Percentiles rank a stretch among this genome's conserved stretches.
phyloP scores from a whole-genome alignment of 2,888 invertebrate genomes.

The Lacanobia wlatinum region DNA sequence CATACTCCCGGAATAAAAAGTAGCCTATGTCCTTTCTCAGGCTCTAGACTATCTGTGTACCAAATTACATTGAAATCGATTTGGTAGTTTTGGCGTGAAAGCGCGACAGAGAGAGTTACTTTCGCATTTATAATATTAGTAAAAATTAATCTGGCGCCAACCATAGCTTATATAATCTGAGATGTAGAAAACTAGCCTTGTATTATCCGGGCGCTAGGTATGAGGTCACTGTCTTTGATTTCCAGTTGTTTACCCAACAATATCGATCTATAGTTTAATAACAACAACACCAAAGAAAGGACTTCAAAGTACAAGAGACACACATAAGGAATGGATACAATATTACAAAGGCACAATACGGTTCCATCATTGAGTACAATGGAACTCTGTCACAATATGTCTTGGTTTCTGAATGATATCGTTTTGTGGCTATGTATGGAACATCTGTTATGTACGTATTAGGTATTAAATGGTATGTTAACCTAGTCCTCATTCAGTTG shows the following conservation, averaged over 20 bases:
- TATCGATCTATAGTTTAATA: conserved; percentile 13
- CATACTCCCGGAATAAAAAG: no score
- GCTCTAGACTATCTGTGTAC: no score
- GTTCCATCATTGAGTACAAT: conserved; percentile 27
- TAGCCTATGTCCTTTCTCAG: no score
- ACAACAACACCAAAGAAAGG: conserved; percentile 7
- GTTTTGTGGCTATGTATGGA: conserved; percentile 6
- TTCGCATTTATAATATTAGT: no score
- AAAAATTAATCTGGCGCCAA: no score
- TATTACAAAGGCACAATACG: conserved; percentile 27
- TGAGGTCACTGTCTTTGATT: not conserved
- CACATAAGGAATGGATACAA: conserved; percentile 7
- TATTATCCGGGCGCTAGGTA: no score
- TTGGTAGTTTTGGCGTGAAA: no score
- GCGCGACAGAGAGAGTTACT: no score
- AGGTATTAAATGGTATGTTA: not conserved
- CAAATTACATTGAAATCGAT: no score
- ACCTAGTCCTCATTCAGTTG: conserved; percentile 8
- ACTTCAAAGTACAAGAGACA: not conserved
- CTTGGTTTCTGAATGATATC: conserved; percentile 21
- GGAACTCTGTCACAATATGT: conserved; percentile 47
- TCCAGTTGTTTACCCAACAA: conserved; percentile 14
- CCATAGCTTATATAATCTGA: no score
- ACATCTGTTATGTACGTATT: conserved; percentile 10
- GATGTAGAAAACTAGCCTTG: no score